Conservation (phyloP, 2,797 vertebrate genomes). For the Lepilemur ruficaudatus region DNA sequence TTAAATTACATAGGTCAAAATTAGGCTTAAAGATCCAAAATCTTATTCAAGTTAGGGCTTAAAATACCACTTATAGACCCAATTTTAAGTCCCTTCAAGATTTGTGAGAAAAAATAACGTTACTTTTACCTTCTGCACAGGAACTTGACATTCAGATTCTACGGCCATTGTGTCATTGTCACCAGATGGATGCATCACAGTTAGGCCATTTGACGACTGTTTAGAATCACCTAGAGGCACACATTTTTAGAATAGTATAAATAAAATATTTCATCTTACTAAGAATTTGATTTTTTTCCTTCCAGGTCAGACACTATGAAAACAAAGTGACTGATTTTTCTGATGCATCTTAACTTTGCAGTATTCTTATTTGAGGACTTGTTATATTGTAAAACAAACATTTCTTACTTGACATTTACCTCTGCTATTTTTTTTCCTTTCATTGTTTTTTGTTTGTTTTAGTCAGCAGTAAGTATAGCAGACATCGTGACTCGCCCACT, state of each 20-base stretch:
- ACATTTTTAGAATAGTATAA: constrained; percentile 47
- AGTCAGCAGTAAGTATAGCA: not conserved
- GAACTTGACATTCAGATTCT: constrained; percentile 56
- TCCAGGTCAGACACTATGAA: not conserved
- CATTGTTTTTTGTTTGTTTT: not conserved
- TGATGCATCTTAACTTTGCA: not conserved
- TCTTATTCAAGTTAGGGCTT: constrained; percentile 3
- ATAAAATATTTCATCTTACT: constrained; percentile 34
- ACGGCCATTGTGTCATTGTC: not conserved
- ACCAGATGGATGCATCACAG: constrained; percentile 37
- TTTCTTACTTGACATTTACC: not conserved
- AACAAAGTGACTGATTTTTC: constrained; percentile 25
- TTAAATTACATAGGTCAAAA: not conserved
- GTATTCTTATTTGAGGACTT: not conserved
- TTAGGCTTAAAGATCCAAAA: not conserved
- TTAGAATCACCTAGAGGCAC: constrained; percentile 62
- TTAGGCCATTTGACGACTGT: constrained; percentile 1
- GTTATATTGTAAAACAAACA: not conserved
- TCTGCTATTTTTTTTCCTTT: not conserved
- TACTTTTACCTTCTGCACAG: constrained; percentile 78
- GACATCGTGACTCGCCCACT: not conserved
- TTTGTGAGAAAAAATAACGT: not conserved
- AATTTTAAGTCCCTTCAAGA: constrained; percentile 16
- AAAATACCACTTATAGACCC: not conserved
- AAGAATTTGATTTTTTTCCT: not conserved